Conservation (phyloP, 2,888 invertebrate genomes). For the Phyto melanocephala region DNA sequence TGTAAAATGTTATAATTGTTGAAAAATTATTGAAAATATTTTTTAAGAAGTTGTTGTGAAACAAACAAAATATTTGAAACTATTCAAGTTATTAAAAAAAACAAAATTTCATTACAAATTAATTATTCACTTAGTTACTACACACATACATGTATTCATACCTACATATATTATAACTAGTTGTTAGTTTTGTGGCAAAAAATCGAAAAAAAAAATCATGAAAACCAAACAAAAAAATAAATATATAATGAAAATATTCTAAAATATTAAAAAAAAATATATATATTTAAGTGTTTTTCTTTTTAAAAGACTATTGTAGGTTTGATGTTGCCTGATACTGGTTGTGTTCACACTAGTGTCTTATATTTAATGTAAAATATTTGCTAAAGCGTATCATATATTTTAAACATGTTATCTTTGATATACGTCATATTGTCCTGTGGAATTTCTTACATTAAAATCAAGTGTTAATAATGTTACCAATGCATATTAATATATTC, state of each 20-base stretch:
- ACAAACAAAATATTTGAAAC: not conserved
- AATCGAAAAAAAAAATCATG: not conserved
- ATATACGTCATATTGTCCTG: no score
- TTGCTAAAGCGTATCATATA: no score
- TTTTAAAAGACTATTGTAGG: not conserved
- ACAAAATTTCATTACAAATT: not conserved
- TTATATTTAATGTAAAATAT: no score
- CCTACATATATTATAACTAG: slow-evolving; percentile 41
- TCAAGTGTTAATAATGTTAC: no score
- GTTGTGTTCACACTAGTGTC: no score
- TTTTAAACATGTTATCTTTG: no score
- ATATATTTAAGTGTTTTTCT: slow-evolving; percentile 4
- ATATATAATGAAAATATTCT: slow-evolving; percentile 32
- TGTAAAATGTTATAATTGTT: slow-evolving; percentile 16
- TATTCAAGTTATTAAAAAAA: not conserved
- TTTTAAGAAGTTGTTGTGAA: not conserved
- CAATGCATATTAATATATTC: no score
- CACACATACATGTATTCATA: not conserved
- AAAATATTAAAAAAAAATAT: slow-evolving; percentile 24
- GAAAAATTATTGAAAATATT: not conserved
- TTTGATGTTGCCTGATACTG: no score
- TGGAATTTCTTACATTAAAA: no score
- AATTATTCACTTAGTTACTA: slow-evolving; percentile 9
- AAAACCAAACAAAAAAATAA: slow-evolving; percentile 27
- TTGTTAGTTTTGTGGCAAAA: slow-evolving; percentile 40